Evolutionary conservation across 1,140 invertebrate genomes (phyloP).

Genomic region (Drosophila repleta): DNA sequence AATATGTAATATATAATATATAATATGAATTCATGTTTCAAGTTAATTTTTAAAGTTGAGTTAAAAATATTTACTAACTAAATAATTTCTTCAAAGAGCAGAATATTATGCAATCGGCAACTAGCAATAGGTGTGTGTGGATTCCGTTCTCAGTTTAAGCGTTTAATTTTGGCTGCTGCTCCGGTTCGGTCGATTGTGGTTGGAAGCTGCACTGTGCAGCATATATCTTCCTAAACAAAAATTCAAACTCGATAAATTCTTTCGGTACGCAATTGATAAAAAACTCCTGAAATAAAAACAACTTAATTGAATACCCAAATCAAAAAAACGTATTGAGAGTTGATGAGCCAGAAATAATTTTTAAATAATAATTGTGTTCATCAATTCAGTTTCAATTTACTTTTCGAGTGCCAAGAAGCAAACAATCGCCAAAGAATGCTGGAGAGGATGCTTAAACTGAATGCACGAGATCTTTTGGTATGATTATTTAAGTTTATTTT

Average conservation of each 20-base stretch:
- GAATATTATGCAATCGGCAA: neutral
- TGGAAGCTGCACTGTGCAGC: constrained; percentile 12
- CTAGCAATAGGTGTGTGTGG: too few species aligned
- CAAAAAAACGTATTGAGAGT: too few species aligned
- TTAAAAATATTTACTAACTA: too few species aligned
- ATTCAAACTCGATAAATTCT: constrained; percentile 23
- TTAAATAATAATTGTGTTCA: constrained; percentile 17
- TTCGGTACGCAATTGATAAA: constrained; percentile 32
- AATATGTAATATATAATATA: too few species aligned
- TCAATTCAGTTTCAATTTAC: constrained; percentile 42
- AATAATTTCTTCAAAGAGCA: neutral
- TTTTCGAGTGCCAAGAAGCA: constrained; percentile 41
- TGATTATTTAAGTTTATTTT: too few species aligned
- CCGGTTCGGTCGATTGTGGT: neutral
- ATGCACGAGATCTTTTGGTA: constrained; percentile 64
- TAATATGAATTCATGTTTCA: too few species aligned
- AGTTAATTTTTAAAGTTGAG: too few species aligned
- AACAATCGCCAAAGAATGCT: constrained; percentile 30
- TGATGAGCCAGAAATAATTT: constrained; percentile 5
- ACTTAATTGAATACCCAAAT: too few species aligned
- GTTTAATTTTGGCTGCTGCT: constrained; percentile 24
- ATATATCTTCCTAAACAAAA: constrained; percentile 23
- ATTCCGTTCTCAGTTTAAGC: neutral
- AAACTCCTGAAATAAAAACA: constrained; percentile 27
- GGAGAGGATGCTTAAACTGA: constrained; percentile 60